These are phyloP conservation scores for Meloe dianella DNA, from an alignment of 2,888 invertebrate species.

Conservation along the genomic window DNA sequence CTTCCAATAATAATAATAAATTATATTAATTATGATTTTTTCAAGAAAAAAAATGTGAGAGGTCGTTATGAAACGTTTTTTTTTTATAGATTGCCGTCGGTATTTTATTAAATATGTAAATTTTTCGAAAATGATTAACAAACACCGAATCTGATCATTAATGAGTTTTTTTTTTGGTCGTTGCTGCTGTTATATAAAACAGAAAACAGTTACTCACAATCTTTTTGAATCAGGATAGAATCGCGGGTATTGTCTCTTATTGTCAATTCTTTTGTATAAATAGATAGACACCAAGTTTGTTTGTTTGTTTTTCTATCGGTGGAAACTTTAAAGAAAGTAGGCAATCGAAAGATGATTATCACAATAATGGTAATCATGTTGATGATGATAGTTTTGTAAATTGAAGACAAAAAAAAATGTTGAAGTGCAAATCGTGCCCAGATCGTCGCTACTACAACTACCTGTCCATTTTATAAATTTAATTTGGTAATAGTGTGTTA, in stretches of 20 bases:
- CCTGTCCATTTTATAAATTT: slow-evolving; percentile 30
- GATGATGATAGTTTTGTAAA: not conserved
- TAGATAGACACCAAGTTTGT: too few species aligned
- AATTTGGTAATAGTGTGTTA: slow-evolving; percentile 39
- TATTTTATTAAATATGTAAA: not conserved
- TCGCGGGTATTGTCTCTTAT: not conserved
- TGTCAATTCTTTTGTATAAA: not conserved
- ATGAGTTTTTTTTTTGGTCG: not conserved
- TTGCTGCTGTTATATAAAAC: too few species aligned
- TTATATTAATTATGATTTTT: not conserved
- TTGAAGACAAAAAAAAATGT: not conserved
- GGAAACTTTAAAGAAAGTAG: not conserved
- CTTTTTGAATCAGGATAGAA: too few species aligned
- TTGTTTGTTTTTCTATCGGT: too few species aligned
- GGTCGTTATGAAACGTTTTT: not conserved
- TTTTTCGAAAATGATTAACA: not conserved
- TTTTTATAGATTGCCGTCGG: not conserved
- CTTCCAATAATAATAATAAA: not conserved
- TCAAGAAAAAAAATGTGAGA: not conserved
- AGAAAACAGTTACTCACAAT: not conserved
- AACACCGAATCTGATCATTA: not conserved
- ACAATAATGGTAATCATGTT: not conserved
- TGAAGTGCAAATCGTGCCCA: slow-evolving; percentile 4
- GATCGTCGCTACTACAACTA: slow-evolving; percentile 14
- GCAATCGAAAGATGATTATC: not conserved